A percentile compares a stretch with the other conserved stretches of the same genome.
Evolutionary conservation across 2,888 invertebrate species (phyloP).

Genomic region (Sthenelais limicola): DNA sequence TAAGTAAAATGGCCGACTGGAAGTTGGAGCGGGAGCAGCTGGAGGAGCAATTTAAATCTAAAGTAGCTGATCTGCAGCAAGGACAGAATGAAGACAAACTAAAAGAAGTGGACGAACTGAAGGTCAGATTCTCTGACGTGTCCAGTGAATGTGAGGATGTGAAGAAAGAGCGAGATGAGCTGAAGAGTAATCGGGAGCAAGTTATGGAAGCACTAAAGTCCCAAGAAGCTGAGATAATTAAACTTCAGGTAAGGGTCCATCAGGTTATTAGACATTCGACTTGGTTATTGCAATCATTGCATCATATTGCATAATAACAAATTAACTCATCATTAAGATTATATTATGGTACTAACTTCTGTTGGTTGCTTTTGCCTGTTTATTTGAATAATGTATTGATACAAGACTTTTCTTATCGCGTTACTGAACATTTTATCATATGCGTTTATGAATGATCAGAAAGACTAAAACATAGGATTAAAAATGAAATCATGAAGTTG

Average conservation of each 20-base stretch:
- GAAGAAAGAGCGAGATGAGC: neutral
- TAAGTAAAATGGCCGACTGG: conserved; percentile 8
- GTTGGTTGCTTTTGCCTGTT: too few relatives aligned
- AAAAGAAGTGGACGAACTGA: neutral
- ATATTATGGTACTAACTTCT: too few relatives aligned
- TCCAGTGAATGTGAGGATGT: neutral
- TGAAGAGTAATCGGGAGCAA: neutral
- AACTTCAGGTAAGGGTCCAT: conserved; percentile 9
- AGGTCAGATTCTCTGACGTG: neutral
- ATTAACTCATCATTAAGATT: too few relatives aligned
- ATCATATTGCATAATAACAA: too few relatives aligned
- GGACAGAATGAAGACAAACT: neutral
- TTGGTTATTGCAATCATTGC: too few relatives aligned
- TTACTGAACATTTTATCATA: too few relatives aligned
- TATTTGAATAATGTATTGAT: too few relatives aligned
- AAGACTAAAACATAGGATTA: too few relatives aligned
- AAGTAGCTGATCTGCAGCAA: neutral
- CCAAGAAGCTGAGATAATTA: conserved; percentile 3
- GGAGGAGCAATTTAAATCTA: conserved; percentile 1
- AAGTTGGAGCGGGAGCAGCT: conserved; percentile 10
- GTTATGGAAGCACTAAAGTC: neutral
- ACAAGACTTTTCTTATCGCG: too few relatives aligned
- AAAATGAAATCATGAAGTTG: too few relatives aligned
- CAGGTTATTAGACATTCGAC: too few relatives aligned
- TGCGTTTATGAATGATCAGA: too few relatives aligned